Base-by-base conservation (phyloP, 2,888 invertebrate species). In the Argyra leucocephala region DNA sequence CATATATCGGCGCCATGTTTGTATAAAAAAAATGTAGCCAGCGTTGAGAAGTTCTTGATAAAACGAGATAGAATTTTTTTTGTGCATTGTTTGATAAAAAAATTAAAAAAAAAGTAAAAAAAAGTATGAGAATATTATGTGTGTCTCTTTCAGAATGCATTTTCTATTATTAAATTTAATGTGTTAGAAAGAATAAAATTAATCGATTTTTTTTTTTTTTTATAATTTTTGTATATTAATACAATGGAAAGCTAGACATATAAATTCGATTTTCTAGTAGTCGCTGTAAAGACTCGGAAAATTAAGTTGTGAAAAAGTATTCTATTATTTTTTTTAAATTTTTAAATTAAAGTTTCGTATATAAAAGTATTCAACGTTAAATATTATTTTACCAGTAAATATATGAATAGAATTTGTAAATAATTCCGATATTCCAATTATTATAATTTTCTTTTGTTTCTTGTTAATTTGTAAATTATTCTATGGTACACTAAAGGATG, bases 1-100 rank as follows among this genome's bases (percentile, higher is more conserved):
- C 18, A 48, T 18, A 48, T 48, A n/a, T 15, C 48, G 48, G 48
- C 48, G 48, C 48, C 48, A 48, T 48, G 48, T 48, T 48, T 48
- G n/a, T 48, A 48, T 48, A 48, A 48, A 48, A 48, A 48, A 48
- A 48, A 48, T 48, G 48, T 48, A 48, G 48, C 48, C 48, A 48
- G 48, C 48, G 48, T 48, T 18, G 48, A 48, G 48, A 48, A 48
- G 48, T 48, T 48, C 48, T 48, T 48, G 48, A 48, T 48, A 48
- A 48, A 48, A 48, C n/a, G 48, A 48, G 48, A 48, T 48, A 48
- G 48, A 48, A 48, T 48, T 48, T 48, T 48, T 48, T 9, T 48
- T 48, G 31, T 31, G 48, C 48, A 48, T 48, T 48, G 48, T 48
- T 48, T 48, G 48, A 48, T 48, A 48, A 48, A 48, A 37, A 48